These are phyloP conservation scores for Chloroclystis v-ata DNA, from an alignment of 2,888 invertebrate genomes.

Conservation along the genomic window DNA sequence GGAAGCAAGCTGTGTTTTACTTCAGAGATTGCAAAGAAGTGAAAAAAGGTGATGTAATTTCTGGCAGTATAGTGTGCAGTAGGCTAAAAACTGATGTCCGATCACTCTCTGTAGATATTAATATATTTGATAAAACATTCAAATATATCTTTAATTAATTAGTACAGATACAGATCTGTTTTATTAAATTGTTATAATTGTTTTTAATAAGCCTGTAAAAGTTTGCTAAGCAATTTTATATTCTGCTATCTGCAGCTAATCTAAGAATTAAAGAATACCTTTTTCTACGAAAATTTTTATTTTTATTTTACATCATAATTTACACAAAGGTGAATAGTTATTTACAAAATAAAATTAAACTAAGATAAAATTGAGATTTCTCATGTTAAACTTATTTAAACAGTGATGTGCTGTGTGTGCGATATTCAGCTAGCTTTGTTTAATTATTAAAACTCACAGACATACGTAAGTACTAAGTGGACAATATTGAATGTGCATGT, in stretches of 20 bases:
- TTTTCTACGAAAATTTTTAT: constrained; percentile 73
- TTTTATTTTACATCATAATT: constrained; percentile 66
- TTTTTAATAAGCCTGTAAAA: constrained; percentile 7
- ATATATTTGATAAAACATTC: constrained; percentile 79
- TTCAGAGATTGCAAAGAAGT: constrained; percentile 85
- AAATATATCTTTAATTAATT: constrained; percentile 82
- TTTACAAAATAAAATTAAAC: constrained; percentile 56
- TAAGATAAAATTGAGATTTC: constrained; percentile 44
- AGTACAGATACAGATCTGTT: too few relatives aligned
- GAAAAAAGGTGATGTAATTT: constrained; percentile 80
- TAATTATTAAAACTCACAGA: too few relatives aligned
- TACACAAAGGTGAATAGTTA: constrained; percentile 60
- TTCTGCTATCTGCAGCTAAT: constrained; percentile 3
- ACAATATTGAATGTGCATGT: too few relatives aligned
- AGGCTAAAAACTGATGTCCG: constrained; percentile 86
- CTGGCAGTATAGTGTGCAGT: constrained; percentile 85
- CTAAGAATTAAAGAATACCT: constrained; percentile 42
- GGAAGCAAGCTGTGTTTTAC: constrained; percentile 96
- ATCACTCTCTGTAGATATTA: constrained; percentile 84
- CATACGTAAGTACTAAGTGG: too few relatives aligned
- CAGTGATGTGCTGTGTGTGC: constrained; percentile 1
- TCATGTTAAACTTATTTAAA: constrained; percentile 32
- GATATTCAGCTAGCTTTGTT: neutral
- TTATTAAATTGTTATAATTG: constrained; percentile 5
- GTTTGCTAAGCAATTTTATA: constrained; percentile 25